A percentile compares a stretch with the other conserved stretches of the same genome.
These are phyloP conservation scores for Tamandua tetradactyla DNA, from an alignment of 2,797 vertebrate genomes.

Conservation along the genomic window DNA sequence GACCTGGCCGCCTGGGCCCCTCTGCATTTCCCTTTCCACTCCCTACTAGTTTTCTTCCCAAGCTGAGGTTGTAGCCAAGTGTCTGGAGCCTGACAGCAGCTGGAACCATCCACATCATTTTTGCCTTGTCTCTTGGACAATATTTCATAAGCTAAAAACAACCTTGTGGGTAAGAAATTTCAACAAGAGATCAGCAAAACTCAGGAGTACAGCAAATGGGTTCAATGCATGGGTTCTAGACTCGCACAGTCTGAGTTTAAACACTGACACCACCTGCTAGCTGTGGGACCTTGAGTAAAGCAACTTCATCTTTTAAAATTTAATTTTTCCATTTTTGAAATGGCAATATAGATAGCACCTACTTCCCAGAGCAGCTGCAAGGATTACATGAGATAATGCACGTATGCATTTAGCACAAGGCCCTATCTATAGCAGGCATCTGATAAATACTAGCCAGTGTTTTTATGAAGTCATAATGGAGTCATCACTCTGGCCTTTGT, in stretches of 20 bases:
- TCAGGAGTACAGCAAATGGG: background rate
- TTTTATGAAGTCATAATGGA: background rate
- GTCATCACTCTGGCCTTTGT: background rate
- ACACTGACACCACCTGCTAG: background rate
- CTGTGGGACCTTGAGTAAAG: background rate
- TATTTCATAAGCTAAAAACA: background rate
- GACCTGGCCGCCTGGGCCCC: background rate
- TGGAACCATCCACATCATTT: background rate
- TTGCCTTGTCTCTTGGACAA: background rate
- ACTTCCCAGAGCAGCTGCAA: background rate
- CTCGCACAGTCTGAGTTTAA: background rate
- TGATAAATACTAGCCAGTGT: background rate
- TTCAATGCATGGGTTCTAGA: background rate
- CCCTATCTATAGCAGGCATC: background rate
- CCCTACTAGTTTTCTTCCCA: background rate
- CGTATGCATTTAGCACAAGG: background rate
- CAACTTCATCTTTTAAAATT: slow-evolving; percentile 31
- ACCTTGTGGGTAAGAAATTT: slow-evolving; percentile 5
- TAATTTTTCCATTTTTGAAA: background rate
- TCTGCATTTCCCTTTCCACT: background rate
- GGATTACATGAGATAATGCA: background rate
- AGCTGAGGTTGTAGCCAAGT: background rate
- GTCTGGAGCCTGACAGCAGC: background rate
- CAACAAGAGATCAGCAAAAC: background rate
- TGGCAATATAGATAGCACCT: background rate